Conservation (phyloP, 2,113 vertebrate species). For the Dipodomys ordii region DNA sequence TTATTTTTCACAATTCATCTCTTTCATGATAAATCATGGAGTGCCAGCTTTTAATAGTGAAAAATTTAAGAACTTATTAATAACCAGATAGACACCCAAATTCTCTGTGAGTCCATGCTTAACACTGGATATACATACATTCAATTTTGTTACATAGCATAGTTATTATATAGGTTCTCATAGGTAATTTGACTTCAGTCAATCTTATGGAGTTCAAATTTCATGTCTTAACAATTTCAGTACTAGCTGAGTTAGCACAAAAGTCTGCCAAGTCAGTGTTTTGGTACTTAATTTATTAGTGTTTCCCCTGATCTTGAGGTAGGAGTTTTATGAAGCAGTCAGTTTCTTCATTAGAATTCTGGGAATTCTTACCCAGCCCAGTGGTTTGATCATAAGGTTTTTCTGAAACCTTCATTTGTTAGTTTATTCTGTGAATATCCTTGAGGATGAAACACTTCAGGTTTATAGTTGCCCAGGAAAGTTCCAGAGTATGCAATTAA, state of each 20-base stretch:
- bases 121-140: background rate
- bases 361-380: background rate
- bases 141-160: background rate
- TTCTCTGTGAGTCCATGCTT: background rate
- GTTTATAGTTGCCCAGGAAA: background rate
- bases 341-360: background rate
- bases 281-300: background rate
- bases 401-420: background rate
- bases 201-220: background rate
- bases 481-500: background rate
- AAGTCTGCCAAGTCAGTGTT: constrained; percentile 10
- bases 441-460: background rate
- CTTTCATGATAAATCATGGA: background rate
- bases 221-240: background rate
- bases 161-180: background rate
- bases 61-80: background rate
- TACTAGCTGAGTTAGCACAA: background rate
- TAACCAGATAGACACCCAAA: background rate
- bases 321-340: background rate
- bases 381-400: background rate
- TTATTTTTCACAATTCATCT: background rate
- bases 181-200: background rate
- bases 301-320: background rate
- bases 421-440: background rate
- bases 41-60: background rate